Percentiles rank a stretch among this genome's conserved stretches.
These are phyloP conservation scores for Penaeus japonicus DNA, from an alignment of 1,140 invertebrate species.

Conservation along the genomic window DNA sequence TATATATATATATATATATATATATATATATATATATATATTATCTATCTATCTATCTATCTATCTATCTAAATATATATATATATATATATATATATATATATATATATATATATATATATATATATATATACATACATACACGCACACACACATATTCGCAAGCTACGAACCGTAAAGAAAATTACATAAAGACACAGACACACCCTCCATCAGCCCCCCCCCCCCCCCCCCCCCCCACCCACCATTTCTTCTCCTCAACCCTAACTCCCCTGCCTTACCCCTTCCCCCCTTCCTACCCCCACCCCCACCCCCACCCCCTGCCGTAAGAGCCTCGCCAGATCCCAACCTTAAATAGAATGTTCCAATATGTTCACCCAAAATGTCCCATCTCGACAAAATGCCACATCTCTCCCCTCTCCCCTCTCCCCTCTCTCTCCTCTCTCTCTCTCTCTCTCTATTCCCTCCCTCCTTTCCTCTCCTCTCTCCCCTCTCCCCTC, in stretches of 20 bases:
- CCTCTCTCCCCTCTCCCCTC: too few relatives aligned
- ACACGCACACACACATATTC: background rate
- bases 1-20: background rate
- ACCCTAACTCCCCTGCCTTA: background rate
- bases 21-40: background rate
- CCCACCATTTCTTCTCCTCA: background rate
- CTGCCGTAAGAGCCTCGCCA: background rate
- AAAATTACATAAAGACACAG: too few relatives aligned
- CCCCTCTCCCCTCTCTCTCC: too few relatives aligned
- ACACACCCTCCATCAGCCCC: background rate
- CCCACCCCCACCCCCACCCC: background rate
- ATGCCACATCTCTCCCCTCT: too few relatives aligned
- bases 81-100: slow-evolving; percentile 11
- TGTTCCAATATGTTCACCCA: too few relatives aligned
- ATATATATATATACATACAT: background rate
- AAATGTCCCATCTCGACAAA: too few relatives aligned
- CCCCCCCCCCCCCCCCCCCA: background rate
- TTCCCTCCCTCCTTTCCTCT: too few relatives aligned
- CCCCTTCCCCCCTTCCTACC: background rate
- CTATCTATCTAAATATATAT: slow-evolving; percentile 35
- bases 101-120: slow-evolving; percentile 16
- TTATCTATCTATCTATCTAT: slow-evolving; percentile 27
- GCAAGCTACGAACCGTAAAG: too few relatives aligned
- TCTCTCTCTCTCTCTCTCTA: too few relatives aligned
- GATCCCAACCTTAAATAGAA: too few relatives aligned